A percentile compares a stretch with the other conserved stretches of the same genome.
phyloP scores from a whole-genome alignment of 1,140 invertebrate species.

The Pantala flavescens region DNA sequence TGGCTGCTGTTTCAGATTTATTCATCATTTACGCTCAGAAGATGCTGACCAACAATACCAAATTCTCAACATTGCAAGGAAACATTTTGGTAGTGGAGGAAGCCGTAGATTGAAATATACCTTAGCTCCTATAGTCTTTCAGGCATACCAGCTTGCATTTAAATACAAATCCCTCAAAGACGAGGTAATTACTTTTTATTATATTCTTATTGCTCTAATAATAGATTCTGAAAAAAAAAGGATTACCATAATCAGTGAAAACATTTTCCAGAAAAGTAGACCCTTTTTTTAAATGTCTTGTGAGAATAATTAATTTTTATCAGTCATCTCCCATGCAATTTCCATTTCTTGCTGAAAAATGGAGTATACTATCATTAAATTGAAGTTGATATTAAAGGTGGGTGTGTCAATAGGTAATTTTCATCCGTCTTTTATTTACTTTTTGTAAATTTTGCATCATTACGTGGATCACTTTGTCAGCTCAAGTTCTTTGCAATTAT shows the following conservation, averaged over 20 bases:
- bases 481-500: too few species aligned
- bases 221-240: too few species aligned
- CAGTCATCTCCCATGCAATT: too few species aligned
- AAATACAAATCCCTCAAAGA: constrained; percentile 67
- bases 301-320: too few species aligned
- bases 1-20: constrained; percentile 51
- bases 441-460: too few species aligned
- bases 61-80: constrained; percentile 76
- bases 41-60: constrained; percentile 87
- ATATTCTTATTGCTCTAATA: not conserved
- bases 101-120: constrained; percentile 80
- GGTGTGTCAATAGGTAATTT: too few species aligned
- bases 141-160: constrained; percentile 83
- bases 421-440: too few species aligned
- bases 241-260: not conserved
- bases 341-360: too few species aligned
- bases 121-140: constrained; percentile 91
- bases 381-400: too few species aligned
- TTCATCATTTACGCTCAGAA: constrained; percentile 82
- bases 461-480: too few species aligned
- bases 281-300: too few species aligned
- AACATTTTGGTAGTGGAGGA: constrained; percentile 81
- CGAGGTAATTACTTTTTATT: constrained; percentile 42
- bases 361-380: too few species aligned
- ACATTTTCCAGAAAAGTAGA: not conserved